Evolutionary conservation across 2,113 vertebrate species (phyloP).

Genomic region (Plestiodon gilberti): DNA sequence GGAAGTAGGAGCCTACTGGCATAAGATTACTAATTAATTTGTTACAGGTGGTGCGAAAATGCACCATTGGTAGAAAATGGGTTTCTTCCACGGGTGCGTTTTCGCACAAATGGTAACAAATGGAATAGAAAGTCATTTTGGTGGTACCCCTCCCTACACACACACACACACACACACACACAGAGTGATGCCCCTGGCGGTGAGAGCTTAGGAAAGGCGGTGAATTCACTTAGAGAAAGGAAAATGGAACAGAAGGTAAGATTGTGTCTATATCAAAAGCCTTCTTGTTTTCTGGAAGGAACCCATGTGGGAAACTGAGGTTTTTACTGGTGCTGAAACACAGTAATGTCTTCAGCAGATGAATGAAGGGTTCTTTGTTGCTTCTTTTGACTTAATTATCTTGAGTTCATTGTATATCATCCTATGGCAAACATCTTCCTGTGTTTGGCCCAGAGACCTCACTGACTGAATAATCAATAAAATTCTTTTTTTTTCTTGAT

Average conservation of each 20-base stretch:
- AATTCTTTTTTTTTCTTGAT: constrained; percentile 51
- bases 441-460: constrained; percentile 64
- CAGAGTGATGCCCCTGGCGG: too few relatives aligned
- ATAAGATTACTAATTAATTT: too few relatives aligned
- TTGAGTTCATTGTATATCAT: constrained; percentile 62
- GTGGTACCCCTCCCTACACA: too few relatives aligned
- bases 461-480: constrained; percentile 67
- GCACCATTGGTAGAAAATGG: too few relatives aligned
- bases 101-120: too few relatives aligned
- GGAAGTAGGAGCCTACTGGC: too few relatives aligned
- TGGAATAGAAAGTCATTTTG: too few relatives aligned
- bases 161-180: too few relatives aligned
- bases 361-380: constrained; percentile 53
- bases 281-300: constrained; percentile 61
- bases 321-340: constrained; percentile 49
- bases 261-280: constrained; percentile 56
- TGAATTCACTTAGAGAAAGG: constrained; percentile 48
- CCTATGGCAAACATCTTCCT: constrained; percentile 58
- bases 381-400: constrained; percentile 40
- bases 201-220: constrained; percentile 32
- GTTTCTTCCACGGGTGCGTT: too few relatives aligned
- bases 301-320: constrained; percentile 54
- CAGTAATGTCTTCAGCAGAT: constrained; percentile 44
- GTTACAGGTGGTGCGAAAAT: too few relatives aligned
- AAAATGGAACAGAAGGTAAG: constrained; percentile 58